Conservation (phyloP, 2,113 vertebrate genomes). For the Chlamydotis undulata region DNA sequence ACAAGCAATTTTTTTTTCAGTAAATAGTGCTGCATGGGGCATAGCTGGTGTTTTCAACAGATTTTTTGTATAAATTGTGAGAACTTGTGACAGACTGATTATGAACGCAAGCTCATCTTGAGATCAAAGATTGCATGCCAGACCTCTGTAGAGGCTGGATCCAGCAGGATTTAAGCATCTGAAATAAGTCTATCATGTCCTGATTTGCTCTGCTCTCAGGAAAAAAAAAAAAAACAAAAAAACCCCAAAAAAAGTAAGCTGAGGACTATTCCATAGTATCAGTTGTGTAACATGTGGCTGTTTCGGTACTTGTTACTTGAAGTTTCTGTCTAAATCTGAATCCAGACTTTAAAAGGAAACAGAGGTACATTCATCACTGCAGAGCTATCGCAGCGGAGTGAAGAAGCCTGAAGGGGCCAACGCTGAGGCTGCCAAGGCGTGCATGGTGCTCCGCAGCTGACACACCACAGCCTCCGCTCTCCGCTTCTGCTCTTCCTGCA, state of each 20-base stretch:
- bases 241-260: not conserved
- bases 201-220: not conserved
- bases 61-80: not conserved
- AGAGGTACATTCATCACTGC: not conserved
- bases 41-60: not conserved
- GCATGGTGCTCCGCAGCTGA: rapidly evolving
- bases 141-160: not conserved
- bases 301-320: not conserved
- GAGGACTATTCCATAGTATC: not conserved
- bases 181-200: not conserved
- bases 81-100: not conserved
- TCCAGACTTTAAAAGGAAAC: not conserved
- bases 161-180: not conserved
- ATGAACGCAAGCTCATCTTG: not conserved
- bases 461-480: not conserved
- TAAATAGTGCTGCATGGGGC: not conserved
- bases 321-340: not conserved
- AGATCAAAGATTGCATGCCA: not conserved
- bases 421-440: rapidly evolving
- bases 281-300: rapidly evolving
- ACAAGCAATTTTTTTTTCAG: not conserved
- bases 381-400: not conserved
- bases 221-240: not conserved
- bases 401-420: not conserved
- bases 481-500: not conserved